Evolutionary conservation across 1,140 invertebrate species (phyloP).

Genomic region (Lucilia cuprina): DNA sequence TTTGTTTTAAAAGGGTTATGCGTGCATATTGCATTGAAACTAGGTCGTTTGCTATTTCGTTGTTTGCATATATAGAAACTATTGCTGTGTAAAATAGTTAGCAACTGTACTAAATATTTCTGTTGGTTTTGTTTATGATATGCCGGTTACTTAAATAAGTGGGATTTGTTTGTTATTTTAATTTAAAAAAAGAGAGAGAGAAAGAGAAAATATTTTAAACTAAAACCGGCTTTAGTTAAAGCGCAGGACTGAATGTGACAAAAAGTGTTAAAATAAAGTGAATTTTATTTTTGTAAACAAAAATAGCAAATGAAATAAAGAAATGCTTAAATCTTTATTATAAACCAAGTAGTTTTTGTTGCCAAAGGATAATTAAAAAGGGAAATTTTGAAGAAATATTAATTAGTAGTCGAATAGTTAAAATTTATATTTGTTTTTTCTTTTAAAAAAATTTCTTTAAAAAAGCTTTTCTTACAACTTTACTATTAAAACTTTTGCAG

Average conservation of each 20-base stretch:
- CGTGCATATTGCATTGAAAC: too few species aligned
- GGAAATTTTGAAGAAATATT: too few species aligned
- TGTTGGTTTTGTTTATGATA: neutral
- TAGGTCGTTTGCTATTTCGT: neutral
- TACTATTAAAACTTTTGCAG: neutral
- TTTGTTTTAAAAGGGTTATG: neutral
- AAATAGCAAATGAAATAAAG: too few species aligned
- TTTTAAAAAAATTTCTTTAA: too few species aligned
- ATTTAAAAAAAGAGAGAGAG: neutral
- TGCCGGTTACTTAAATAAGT: neutral
- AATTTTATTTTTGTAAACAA: too few species aligned
- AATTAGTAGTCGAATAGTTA: too few species aligned
- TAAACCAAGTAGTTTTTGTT: too few species aligned
- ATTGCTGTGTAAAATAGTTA: constrained; percentile 18
- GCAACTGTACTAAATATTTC: constrained; percentile 27
- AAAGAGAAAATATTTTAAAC: neutral
- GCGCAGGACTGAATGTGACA: neutral
- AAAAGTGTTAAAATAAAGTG: too few species aligned
- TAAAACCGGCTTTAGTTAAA: constrained; percentile 1
- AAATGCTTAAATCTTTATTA: too few species aligned
- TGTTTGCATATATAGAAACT: neutral
- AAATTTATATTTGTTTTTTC: too few species aligned
- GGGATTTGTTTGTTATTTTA: neutral
- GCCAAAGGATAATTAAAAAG: too few species aligned
- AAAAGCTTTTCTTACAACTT: neutral